phyloP scores from a whole-genome alignment of 2,888 invertebrate genomes.

The Homarus gammarus region DNA sequence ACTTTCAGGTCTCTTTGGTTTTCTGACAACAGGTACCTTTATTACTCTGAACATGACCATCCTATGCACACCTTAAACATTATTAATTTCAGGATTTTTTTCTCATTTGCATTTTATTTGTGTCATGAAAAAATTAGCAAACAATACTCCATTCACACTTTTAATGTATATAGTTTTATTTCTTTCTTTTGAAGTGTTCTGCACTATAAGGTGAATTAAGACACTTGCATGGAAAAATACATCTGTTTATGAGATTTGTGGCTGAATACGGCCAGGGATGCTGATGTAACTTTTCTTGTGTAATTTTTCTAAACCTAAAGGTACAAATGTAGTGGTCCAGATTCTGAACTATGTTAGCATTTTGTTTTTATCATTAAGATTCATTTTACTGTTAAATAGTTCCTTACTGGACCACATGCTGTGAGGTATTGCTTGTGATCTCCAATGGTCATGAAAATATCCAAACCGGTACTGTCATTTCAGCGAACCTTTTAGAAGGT shows the following conservation, averaged over 20 bases:
- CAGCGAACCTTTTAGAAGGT: not conserved
- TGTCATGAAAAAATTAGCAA: no score
- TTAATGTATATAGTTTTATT: conserved; percentile 13
- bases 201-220: conserved; percentile 17
- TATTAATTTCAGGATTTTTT: no score
- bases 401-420: conserved; percentile 10
- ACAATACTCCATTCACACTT: not conserved
- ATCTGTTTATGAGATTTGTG: not conserved
- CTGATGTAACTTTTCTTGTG: not conserved
- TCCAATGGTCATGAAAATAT: no score
- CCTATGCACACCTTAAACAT: no score
- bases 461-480: no score
- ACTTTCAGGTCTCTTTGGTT: no score
- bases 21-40: no score
- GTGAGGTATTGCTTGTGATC: no score
- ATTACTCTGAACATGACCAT: no score
- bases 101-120: no score
- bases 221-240: not conserved
- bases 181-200: conserved; percentile 19
- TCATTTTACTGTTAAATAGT: no score
- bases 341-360: not conserved
- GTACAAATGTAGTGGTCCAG: conserved; percentile 44
- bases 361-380: conserved; percentile 15
- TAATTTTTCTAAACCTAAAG: conserved; percentile 39
- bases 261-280: not conserved